These are phyloP conservation scores for Pardalotus punctatus DNA, from an alignment of 2,113 vertebrate genomes.

Conservation along the genomic window DNA sequence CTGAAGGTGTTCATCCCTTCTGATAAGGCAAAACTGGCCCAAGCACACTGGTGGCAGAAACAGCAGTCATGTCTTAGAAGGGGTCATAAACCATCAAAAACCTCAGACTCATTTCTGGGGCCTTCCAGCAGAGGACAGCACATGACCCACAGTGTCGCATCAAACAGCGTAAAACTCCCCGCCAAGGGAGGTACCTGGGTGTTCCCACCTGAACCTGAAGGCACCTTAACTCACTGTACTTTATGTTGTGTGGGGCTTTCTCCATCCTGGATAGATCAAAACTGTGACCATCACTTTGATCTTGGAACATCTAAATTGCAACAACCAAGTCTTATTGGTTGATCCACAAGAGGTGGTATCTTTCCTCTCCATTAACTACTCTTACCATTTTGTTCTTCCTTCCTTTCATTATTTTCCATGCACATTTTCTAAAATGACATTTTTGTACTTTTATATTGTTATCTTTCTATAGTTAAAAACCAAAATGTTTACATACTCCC, in stretches of 20 bases:
- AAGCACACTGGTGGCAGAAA: fast-evolving
- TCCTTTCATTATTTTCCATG: neutral
- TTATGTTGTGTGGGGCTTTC: neutral
- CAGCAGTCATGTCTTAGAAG: neutral
- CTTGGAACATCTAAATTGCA: neutral
- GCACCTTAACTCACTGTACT: neutral
- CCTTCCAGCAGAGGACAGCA: neutral
- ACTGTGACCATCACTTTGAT: fast-evolving
- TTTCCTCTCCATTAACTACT: neutral
- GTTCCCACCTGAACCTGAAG: neutral
- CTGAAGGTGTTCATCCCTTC: neutral
- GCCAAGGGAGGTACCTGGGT: too few species aligned
- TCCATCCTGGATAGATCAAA: neutral
- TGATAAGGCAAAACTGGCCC: neutral
- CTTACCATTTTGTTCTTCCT: neutral
- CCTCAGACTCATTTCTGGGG: neutral
- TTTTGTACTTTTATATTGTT: neutral
- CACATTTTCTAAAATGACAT: neutral
- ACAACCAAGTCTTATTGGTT: neutral
- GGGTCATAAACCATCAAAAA: neutral
- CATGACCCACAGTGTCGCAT: neutral
- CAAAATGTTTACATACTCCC: neutral
- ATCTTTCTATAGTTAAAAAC: neutral
- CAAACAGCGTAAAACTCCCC: neutral
- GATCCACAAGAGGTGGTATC: neutral